Percentiles rank a stretch among this genome's conserved stretches.
Evolutionary conservation across 1,140 invertebrate species (phyloP).

Genomic region (Anoplophora glabripennis): DNA sequence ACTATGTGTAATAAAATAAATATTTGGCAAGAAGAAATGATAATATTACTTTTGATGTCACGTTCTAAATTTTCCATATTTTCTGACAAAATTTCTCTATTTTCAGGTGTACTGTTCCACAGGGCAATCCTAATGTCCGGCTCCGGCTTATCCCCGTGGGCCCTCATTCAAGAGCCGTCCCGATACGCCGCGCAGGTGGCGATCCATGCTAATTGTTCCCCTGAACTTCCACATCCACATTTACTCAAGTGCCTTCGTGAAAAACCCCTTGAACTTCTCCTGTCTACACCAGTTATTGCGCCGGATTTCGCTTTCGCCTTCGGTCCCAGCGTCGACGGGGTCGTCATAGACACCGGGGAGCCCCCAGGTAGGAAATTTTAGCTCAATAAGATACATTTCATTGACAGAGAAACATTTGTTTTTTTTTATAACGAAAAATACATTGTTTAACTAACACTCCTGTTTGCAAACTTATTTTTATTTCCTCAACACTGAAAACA

Average conservation of each 20-base stretch:
- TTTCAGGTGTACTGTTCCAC: slow-evolving; percentile 84
- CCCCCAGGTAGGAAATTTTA: slow-evolving; percentile 50
- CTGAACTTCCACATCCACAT: slow-evolving; percentile 66
- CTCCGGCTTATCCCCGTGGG: slow-evolving; percentile 90
- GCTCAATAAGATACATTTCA: no score
- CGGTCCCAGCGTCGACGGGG: slow-evolving; percentile 87
- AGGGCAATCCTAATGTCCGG: slow-evolving; percentile 93
- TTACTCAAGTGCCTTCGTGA: slow-evolving; percentile 82
- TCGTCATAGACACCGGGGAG: slow-evolving; percentile 76
- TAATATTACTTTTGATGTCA: no score
- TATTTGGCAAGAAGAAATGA: no score
- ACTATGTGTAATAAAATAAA: no score
- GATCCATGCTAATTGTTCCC: slow-evolving; percentile 81
- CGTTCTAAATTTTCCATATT: no score
- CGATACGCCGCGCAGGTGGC: slow-evolving; percentile 84
- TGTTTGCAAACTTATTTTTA: no score
- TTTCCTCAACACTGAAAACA: no score
- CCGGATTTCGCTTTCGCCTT: slow-evolving; percentile 84
- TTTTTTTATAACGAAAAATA: no score
- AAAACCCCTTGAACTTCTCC: slow-evolving; percentile 67
- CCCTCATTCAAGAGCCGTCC: slow-evolving; percentile 81
- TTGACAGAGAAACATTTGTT: no score
- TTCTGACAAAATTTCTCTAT: slow-evolving; percentile 2
- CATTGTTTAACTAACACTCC: no score
- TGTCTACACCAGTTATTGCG: slow-evolving; percentile 72